Evolutionary conservation across 2,113 vertebrate species (phyloP).

Genomic region (Miniopterus natalensis): DNA sequence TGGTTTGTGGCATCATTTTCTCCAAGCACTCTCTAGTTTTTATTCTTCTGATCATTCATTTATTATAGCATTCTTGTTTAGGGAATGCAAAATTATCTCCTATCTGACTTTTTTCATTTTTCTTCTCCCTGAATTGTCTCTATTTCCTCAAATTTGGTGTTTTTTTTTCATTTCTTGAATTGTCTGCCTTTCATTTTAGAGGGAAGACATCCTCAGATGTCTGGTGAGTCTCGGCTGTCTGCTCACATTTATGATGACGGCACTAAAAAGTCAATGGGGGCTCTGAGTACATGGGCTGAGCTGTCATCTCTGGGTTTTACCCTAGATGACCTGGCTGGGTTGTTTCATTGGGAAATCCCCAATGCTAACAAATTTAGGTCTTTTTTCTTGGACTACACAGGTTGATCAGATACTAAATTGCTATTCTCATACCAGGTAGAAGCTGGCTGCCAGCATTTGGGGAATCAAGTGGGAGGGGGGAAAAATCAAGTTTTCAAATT

Average conservation of each 20-base stretch:
- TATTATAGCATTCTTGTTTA: neutral
- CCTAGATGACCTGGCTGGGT: neutral
- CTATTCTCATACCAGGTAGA: neutral
- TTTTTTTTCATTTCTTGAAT: neutral
- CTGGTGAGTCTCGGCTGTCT: neutral
- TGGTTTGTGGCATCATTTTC: neutral
- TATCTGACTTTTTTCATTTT: neutral
- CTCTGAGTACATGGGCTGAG: neutral
- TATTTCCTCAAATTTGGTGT: neutral
- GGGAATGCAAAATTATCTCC: neutral
- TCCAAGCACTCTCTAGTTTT: neutral
- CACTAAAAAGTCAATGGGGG: neutral
- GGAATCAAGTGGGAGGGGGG: neutral
- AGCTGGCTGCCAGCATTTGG: neutral
- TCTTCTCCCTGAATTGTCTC: neutral
- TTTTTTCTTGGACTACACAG: neutral
- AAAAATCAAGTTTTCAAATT: neutral
- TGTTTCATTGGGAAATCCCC: neutral
- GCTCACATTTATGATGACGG: neutral
- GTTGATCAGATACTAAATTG: neutral
- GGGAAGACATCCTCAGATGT: neutral
- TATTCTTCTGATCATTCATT: neutral
- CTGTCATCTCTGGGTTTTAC: neutral
- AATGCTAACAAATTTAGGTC: neutral
- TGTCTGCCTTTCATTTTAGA: neutral